phyloP scores from a whole-genome alignment of 2,888 invertebrate genomes.

The Polyommatus iphigenia region DNA sequence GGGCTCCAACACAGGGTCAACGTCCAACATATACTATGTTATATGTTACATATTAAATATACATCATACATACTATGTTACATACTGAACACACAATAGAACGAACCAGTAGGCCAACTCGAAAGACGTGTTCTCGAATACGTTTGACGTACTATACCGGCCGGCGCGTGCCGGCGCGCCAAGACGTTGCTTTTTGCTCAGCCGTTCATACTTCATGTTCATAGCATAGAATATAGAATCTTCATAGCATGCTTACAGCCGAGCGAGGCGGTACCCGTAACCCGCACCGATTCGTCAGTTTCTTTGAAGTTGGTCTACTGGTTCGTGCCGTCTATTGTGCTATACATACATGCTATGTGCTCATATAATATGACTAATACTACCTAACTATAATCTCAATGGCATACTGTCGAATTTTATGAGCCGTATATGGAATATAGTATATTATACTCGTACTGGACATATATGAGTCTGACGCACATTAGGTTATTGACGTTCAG shows the following conservation, averaged over 20 bases:
- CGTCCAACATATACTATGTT: not conserved
- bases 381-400: not conserved
- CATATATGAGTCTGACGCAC: slow-evolving; percentile 1
- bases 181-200: too few species aligned
- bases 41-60: not conserved
- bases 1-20: slow-evolving; percentile 33
- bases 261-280: too few species aligned
- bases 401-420: not conserved
- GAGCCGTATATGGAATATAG: not conserved
- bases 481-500: not conserved
- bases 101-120: too few species aligned
- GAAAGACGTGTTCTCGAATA: too few species aligned
- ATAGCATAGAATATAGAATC: too few species aligned
- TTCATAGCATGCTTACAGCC: too few species aligned
- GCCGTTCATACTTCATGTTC: too few species aligned
- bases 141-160: too few species aligned
- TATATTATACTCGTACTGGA: not conserved
- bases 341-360: not conserved
- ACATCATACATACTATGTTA: not conserved
- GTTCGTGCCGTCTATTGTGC: too few species aligned
- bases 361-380: not conserved
- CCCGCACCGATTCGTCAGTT: too few species aligned
- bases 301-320: too few species aligned
- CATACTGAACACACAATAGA: not conserved
- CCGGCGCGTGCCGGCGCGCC: too few species aligned